Percentiles rank a stretch among this genome's conserved stretches.
These are phyloP conservation scores for Xenops minutus DNA, from an alignment of 2,797 vertebrate species.

Conservation along the genomic window DNA sequence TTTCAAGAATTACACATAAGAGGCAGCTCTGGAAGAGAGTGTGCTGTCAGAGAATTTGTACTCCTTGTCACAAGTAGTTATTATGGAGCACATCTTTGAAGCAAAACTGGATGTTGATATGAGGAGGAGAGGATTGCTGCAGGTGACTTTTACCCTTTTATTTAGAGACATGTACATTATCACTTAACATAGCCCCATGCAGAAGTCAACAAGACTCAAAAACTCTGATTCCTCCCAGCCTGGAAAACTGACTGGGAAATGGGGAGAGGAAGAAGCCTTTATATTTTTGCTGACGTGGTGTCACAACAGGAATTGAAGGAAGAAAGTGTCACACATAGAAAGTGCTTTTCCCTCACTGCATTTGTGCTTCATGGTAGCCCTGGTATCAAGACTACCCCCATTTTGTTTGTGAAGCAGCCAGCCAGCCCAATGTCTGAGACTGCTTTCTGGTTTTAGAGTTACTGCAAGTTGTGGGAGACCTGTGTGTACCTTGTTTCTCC, in stretches of 20 bases:
- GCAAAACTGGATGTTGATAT: not conserved
- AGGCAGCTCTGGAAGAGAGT: not conserved
- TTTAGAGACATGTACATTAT: not conserved
- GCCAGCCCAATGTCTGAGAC: not conserved
- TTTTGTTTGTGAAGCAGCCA: not conserved
- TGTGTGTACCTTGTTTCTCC: not conserved
- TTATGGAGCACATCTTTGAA: not conserved
- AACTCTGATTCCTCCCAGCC: rapidly evolving
- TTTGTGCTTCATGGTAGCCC: not conserved
- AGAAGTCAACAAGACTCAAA: not conserved
- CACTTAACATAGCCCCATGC: not conserved
- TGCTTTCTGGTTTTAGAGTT: not conserved
- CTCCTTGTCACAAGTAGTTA: not conserved
- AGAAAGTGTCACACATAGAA: not conserved
- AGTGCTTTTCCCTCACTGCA: not conserved
- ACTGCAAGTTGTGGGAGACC: not conserved
- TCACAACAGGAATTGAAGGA: not conserved
- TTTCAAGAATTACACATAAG: not conserved
- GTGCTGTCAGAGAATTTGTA: not conserved
- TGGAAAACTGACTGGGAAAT: not conserved
- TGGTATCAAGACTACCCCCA: not conserved
- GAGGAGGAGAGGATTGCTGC: not conserved
- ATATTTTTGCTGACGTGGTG: not conserved
- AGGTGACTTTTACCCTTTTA: not conserved
- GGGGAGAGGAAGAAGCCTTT: not conserved